Evolutionary conservation across 2,888 invertebrate genomes (phyloP).

Genomic region (Drosophila pegasa): DNA sequence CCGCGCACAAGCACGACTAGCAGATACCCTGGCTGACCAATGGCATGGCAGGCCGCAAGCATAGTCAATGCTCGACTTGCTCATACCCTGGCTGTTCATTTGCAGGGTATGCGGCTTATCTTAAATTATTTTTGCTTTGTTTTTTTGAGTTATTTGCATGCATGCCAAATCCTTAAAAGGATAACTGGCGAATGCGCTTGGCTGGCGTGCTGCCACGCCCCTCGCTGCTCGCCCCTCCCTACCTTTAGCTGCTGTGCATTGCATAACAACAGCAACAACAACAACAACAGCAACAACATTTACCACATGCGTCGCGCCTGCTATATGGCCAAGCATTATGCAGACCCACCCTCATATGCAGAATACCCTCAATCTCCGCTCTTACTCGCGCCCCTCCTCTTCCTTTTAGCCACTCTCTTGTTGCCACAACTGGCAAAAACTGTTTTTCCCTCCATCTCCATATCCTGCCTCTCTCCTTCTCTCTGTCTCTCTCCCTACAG

Average conservation of each 20-base stretch:
- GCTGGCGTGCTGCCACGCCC: slow-evolving; percentile 19
- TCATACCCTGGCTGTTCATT: not conserved
- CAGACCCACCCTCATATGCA: slow-evolving; percentile 34
- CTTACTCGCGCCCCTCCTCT: not conserved
- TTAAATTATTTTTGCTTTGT: not conserved
- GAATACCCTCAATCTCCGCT: slow-evolving; percentile 1
- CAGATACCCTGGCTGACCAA: slow-evolving; percentile 22
- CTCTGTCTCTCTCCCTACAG: not conserved
- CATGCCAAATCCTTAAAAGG: slow-evolving; percentile 37
- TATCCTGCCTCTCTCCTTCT: not conserved
- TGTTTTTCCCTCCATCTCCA: slow-evolving; percentile 28
- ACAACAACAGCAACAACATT: slow-evolving; percentile 23
- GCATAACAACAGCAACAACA: slow-evolving; percentile 27
- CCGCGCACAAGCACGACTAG: slow-evolving; percentile 1
- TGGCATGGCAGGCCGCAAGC: not conserved
- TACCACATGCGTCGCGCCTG: slow-evolving; percentile 43
- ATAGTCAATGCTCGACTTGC: not conserved
- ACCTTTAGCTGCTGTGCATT: slow-evolving; percentile 12
- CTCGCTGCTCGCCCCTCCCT: slow-evolving; percentile 2
- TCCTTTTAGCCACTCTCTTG: slow-evolving; percentile 11
- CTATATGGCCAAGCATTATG: slow-evolving; percentile 60
- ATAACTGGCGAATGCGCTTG: slow-evolving; percentile 39
- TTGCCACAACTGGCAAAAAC: slow-evolving; percentile 57
- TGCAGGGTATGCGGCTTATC: slow-evolving; percentile 33
- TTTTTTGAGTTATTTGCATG: slow-evolving; percentile 30